Percentiles rank a stretch among this genome's conserved stretches.
phyloP scores from a whole-genome alignment of 2,113 vertebrate species.

The Etheostoma cragini region DNA sequence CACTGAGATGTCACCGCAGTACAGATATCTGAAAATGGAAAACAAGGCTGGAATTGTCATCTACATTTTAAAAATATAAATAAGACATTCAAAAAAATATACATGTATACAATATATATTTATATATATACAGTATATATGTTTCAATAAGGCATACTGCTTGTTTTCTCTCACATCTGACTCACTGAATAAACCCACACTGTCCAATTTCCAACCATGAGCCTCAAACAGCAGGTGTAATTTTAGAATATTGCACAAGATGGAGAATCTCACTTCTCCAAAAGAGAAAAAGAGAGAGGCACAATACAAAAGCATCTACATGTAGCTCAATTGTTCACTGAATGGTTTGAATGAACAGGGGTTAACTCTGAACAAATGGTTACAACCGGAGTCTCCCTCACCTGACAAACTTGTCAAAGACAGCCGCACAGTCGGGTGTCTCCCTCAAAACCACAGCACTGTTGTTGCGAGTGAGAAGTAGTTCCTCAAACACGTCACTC shows the following conservation, averaged over 20 bases:
- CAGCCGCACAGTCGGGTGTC: conserved; percentile 83
- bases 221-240: conserved; percentile 48
- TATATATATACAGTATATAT: not conserved
- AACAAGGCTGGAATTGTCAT: not conserved
- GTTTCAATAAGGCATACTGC: conserved; percentile 22
- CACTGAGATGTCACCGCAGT: conserved; percentile 92
- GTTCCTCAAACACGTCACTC: conserved; percentile 89
- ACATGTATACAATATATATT: too few species aligned
- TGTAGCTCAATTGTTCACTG: not conserved
- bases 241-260: conserved; percentile 55
- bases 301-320: conserved; percentile 14
- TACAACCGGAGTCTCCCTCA: conserved; percentile 51
- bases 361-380: not conserved
- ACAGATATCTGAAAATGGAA: conserved; percentile 89
- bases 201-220: conserved; percentile 35
- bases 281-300: conserved; percentile 7
- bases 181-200: conserved; percentile 69
- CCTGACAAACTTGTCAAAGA: conserved; percentile 97
- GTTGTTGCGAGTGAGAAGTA: conserved; percentile 87
- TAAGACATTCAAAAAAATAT: conserved; percentile 5
- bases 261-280: conserved; percentile 37
- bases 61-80: too few species aligned
- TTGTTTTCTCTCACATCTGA: conserved; percentile 44
- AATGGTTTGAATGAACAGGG: not conserved
- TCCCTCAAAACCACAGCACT: conserved; percentile 84